Conservation (phyloP, 2,113 vertebrate species). For the Vimba vimba region DNA sequence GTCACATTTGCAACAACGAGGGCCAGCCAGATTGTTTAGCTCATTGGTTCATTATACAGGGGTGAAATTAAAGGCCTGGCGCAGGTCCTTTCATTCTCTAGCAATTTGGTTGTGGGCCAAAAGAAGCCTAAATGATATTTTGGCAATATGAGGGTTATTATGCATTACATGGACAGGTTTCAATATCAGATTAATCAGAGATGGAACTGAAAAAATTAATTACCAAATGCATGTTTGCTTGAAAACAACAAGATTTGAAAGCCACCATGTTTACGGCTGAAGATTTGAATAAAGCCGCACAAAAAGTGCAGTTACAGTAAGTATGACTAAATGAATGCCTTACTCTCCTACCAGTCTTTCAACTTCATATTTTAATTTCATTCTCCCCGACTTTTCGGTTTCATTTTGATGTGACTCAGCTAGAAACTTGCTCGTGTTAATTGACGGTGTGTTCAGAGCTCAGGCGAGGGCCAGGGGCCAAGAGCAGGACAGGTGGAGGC, state of each 20-base stretch:
- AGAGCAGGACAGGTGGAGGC: constrained; percentile 76
- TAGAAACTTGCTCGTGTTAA: constrained; percentile 67
- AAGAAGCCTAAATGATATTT: constrained; percentile 49
- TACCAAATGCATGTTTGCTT: constrained; percentile 23
- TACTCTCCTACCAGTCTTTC: background rate
- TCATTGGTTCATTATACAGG: constrained; percentile 58
- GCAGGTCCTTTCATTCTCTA: constrained; percentile 48
- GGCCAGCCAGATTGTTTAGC: constrained; percentile 56
- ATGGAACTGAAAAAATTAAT: constrained; percentile 24
- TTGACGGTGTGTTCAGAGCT: constrained; percentile 60
- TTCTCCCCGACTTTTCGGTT: background rate
- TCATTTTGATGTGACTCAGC: constrained; percentile 47
- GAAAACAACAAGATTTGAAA: background rate
- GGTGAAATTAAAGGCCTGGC: constrained; percentile 55
- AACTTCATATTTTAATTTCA: background rate
- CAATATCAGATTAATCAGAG: constrained; percentile 48
- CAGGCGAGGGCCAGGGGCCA: constrained; percentile 71
- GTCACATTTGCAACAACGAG: constrained; percentile 54
- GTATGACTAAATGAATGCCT: background rate
- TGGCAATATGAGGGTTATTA: constrained; percentile 46
- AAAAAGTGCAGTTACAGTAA: background rate
- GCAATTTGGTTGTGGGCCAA: constrained; percentile 50
- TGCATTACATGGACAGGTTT: constrained; percentile 50
- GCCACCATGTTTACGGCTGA: background rate
- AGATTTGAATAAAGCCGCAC: background rate